A percentile compares a stretch with the other conserved stretches of the same genome.
Evolutionary conservation across 2,113 vertebrate genomes (phyloP).

Genomic region (Hippoglossus stenolepis): DNA sequence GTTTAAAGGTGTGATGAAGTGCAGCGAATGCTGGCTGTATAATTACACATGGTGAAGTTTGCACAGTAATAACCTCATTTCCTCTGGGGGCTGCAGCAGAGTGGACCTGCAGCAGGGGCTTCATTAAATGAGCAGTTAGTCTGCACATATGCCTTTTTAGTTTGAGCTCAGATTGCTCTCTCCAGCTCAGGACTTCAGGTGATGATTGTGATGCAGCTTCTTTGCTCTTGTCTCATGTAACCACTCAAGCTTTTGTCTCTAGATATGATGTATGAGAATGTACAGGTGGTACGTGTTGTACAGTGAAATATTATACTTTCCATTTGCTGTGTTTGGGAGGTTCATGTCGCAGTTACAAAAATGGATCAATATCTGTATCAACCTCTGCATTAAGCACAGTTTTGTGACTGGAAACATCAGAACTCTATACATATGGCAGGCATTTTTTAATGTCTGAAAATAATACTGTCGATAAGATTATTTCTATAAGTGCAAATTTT

Average conservation of each 20-base stretch:
- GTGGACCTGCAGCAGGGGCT: conserved; percentile 33
- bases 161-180: conserved; percentile 11
- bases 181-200: conserved; percentile 1
- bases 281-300: neutral
- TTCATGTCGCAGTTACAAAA: conserved; percentile 6
- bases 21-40: conserved; percentile 43
- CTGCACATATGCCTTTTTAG: neutral
- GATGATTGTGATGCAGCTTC: neutral
- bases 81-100: conserved; percentile 49
- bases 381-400: conserved; percentile 8
- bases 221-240: conserved; percentile 14
- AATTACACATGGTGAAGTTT: conserved; percentile 60
- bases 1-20: conserved; percentile 58
- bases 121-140: conserved; percentile 45
- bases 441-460: neutral
- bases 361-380: conserved; percentile 34
- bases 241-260: neutral
- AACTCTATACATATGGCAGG: neutral
- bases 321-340: neutral
- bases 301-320: conserved; percentile 12
- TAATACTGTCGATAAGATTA: neutral
- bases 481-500: conserved; percentile 6
- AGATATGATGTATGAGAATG: conserved; percentile 4
- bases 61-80: conserved; percentile 45
- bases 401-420: neutral